These are phyloP conservation scores for Drosophila ezoana DNA, from an alignment of 2,888 invertebrate genomes.

Conservation along the genomic window DNA sequence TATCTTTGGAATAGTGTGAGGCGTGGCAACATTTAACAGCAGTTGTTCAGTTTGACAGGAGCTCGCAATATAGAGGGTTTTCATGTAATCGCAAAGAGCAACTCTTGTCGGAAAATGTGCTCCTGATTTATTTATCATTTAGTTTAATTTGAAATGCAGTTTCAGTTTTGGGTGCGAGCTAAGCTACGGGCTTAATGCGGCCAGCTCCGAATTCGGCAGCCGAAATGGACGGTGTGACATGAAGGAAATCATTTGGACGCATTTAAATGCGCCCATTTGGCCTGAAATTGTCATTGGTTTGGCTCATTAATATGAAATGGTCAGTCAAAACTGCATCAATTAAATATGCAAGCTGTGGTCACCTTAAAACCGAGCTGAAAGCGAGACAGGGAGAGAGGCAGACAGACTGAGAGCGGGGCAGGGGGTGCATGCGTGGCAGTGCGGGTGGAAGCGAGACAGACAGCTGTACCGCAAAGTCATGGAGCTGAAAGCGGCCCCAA, in stretches of 20 bases:
- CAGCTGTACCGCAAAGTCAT: constrained; percentile 45
- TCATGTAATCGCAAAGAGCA: background rate
- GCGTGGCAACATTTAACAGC: no score
- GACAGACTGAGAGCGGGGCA: background rate
- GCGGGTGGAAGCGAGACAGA: background rate
- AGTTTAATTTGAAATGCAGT: constrained; percentile 2
- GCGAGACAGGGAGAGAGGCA: background rate
- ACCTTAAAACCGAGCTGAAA: constrained; percentile 27
- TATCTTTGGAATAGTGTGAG: no score
- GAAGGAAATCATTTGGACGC: constrained; percentile 20
- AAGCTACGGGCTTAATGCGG: constrained; percentile 4
- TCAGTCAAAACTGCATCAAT: constrained; percentile 41
- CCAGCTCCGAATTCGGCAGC: background rate
- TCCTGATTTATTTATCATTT: constrained; percentile 11
- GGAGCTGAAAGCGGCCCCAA: constrained; percentile 53
- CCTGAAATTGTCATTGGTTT: constrained; percentile 29
- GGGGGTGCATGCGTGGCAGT: background rate
- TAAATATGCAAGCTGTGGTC: constrained; percentile 51
- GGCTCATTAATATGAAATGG: constrained; percentile 55
- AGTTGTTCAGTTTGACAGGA: background rate
- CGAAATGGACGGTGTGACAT: background rate
- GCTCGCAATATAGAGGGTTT: background rate
- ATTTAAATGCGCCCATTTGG: constrained; percentile 34
- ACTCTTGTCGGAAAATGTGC: background rate
- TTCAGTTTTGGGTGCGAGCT: constrained; percentile 1